Percentiles rank a stretch among this genome's conserved stretches.
Conservation (phyloP, 1,140 invertebrate species). For the Ruditapes philippinarum region DNA sequence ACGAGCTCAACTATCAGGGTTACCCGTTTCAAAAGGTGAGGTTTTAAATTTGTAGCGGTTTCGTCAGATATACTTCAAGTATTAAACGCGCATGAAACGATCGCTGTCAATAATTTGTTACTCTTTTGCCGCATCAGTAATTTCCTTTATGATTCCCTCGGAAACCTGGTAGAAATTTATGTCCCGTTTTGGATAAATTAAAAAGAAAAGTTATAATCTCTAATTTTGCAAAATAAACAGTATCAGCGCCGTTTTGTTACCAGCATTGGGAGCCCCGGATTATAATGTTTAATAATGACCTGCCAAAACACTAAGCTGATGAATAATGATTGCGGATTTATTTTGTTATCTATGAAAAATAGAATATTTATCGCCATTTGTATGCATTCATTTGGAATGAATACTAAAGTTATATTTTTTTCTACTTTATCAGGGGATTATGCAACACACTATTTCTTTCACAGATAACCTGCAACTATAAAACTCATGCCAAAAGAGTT, state of each 20-base stretch:
- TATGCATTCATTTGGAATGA: conserved; percentile 35
- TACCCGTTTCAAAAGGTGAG: conserved; percentile 20
- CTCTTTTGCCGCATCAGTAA: conserved; percentile 34
- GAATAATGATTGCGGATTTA: conserved; percentile 62
- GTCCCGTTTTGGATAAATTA: conserved; percentile 50
- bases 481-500: no score
- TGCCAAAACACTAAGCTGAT: conserved; percentile 60
- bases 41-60: conserved; percentile 47
- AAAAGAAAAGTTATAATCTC: conserved; percentile 65
- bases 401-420: conserved; percentile 15
- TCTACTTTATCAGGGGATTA: conserved; percentile 6
- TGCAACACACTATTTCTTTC: neutral
- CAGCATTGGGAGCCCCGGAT: conserved; percentile 28
- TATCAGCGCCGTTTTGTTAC: conserved; percentile 28
- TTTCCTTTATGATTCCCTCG: conserved; percentile 12
- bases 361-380: conserved; percentile 50
- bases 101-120: conserved; percentile 67
- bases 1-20: conserved; percentile 17
- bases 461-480: no score
- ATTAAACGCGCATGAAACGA: conserved; percentile 60
- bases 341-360: conserved; percentile 36
- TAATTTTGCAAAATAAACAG: conserved; percentile 52
- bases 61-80: conserved; percentile 42
- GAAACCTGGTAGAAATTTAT: conserved; percentile 62
- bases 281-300: conserved; percentile 67